Evolutionary conservation across 2,113 vertebrate species (phyloP).

Genomic region (Dinomys branickii): DNA sequence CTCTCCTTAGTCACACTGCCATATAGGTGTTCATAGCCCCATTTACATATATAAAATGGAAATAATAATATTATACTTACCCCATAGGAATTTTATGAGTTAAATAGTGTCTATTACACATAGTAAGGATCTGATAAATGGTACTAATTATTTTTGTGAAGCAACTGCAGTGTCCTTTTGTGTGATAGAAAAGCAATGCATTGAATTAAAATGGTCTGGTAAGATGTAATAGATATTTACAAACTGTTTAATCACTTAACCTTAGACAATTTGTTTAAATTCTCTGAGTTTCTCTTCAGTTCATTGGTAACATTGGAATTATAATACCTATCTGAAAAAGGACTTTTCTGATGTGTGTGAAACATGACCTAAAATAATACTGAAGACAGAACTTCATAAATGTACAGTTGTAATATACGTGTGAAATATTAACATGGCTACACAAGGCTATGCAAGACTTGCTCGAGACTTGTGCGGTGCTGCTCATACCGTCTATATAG

Average conservation of each 20-base stretch:
- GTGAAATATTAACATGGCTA: background rate
- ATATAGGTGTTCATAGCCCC: background rate
- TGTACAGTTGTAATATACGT: background rate
- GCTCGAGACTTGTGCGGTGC: background rate
- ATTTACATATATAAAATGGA: background rate
- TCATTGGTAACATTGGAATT: background rate
- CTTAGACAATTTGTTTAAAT: background rate
- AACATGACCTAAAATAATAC: background rate
- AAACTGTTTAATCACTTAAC: background rate
- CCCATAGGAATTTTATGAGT: background rate
- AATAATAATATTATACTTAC: background rate
- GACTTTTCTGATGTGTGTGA: background rate
- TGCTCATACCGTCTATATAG: background rate
- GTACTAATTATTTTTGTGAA: background rate
- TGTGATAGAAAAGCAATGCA: background rate
- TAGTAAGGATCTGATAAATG: background rate
- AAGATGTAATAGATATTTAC: background rate
- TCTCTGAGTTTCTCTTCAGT: background rate
- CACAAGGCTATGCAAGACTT: background rate
- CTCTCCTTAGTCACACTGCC: background rate
- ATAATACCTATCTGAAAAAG: background rate
- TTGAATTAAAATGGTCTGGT: background rate
- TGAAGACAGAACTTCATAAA: background rate
- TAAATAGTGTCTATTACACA: background rate
- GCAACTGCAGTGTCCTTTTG: background rate